A percentile compares a stretch with the other conserved stretches of the same genome.
Conservation (phyloP, 2,888 invertebrate genomes). For the Oligia latruncula region DNA sequence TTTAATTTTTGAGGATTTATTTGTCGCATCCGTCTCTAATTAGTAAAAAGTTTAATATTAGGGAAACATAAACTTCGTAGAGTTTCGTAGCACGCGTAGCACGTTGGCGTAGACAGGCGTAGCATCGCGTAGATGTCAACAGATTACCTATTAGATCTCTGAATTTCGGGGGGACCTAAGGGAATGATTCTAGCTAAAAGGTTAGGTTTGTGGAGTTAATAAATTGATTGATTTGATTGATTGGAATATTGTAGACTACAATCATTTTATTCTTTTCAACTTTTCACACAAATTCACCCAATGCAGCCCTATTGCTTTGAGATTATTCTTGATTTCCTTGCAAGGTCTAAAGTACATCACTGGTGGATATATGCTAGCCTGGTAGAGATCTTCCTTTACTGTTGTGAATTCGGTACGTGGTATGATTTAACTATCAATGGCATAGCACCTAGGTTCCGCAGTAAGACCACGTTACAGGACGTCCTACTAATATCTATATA, state of each 20-base stretch:
- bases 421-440: background rate
- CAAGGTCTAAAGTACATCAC: background rate
- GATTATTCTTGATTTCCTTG: background rate
- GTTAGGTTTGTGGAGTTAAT: background rate
- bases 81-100: slow-evolving; percentile 46
- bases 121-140: background rate
- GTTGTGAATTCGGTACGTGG: background rate
- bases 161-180: background rate
- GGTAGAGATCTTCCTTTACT: background rate
- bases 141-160: background rate
- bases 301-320: background rate
- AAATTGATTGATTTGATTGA: background rate
- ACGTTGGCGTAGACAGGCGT: slow-evolving; percentile 28
- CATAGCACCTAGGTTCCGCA: no score
- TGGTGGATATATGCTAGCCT: background rate
- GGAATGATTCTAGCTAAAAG: no score
- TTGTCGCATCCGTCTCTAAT: background rate
- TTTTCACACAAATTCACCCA: background rate
- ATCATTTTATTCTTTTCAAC: background rate
- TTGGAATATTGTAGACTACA: background rate
- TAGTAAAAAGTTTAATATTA: background rate
- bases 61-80: background rate
- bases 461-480: no score
- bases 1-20: no score
- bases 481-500: no score